phyloP scores from a whole-genome alignment of 2,888 invertebrate genomes.

The Oscheius myriophilus region DNA sequence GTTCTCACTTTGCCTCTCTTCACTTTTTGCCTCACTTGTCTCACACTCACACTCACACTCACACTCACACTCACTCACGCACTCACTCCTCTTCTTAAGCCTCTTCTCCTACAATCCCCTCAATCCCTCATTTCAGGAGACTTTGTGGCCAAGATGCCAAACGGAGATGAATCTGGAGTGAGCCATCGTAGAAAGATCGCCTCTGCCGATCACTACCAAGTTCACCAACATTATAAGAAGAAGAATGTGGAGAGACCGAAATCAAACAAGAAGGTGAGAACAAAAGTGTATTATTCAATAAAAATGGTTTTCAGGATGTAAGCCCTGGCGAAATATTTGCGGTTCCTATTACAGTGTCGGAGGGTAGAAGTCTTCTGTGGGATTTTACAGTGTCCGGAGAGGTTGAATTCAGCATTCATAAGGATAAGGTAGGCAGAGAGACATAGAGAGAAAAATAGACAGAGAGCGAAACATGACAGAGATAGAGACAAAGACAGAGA shows the following conservation, averaged over 20 bases:
- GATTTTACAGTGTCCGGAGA: slow-evolving; percentile 54
- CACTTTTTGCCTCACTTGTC: too few relatives aligned
- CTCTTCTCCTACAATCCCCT: too few relatives aligned
- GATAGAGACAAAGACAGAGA: too few relatives aligned
- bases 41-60: too few relatives aligned
- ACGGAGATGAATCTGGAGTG: slow-evolving; percentile 52
- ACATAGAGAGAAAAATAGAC: not conserved
- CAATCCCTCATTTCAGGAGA: slow-evolving; percentile 31
- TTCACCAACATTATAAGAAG: slow-evolving; percentile 46
- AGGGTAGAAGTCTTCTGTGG: slow-evolving; percentile 51
- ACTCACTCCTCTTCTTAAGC: too few relatives aligned
- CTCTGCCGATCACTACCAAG: slow-evolving; percentile 46
- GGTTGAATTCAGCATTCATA: slow-evolving; percentile 49
- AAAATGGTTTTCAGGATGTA: slow-evolving; percentile 38
- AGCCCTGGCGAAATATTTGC: slow-evolving; percentile 39
- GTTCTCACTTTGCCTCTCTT: not conserved
- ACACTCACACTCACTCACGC: too few relatives aligned
- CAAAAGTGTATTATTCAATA: not conserved
- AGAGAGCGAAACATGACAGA: too few relatives aligned
- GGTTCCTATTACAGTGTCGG: slow-evolving; percentile 45
- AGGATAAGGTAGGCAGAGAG: slow-evolving; percentile 39
- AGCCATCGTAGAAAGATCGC: slow-evolving; percentile 52
- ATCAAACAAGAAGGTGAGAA: slow-evolving; percentile 42
- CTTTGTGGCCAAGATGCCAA: slow-evolving; percentile 47
- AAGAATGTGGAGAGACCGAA: slow-evolving; percentile 44